Percentiles rank a stretch among this genome's conserved stretches.
Evolutionary conservation across 1,140 invertebrate genomes (phyloP).

Genomic region (Drosophila ambigua): DNA sequence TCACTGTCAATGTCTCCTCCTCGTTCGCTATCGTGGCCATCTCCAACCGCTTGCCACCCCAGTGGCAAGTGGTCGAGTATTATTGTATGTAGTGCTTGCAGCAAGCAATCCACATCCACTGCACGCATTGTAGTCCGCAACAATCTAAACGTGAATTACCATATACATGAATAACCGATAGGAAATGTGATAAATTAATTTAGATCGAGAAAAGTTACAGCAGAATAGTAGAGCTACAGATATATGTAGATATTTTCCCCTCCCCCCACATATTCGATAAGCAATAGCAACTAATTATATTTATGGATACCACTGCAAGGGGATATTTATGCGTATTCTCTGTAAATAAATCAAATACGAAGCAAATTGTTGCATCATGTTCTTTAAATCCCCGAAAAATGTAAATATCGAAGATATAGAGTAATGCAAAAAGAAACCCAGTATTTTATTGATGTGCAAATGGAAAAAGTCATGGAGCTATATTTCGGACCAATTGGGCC

Average conservation of each 20-base stretch:
- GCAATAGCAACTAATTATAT: constrained; percentile 27
- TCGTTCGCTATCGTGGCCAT: constrained; percentile 33
- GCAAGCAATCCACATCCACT: constrained; percentile 15
- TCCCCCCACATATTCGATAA: constrained; percentile 21
- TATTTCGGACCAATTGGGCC: no score
- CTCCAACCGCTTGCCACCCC: constrained; percentile 28
- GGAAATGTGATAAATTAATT: constrained; percentile 76
- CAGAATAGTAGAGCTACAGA: constrained; percentile 17
- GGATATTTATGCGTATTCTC: constrained; percentile 10
- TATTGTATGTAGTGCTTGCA: constrained; percentile 4
- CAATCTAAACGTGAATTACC: constrained; percentile 43
- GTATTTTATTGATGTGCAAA: no score
- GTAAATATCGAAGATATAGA: neutral
- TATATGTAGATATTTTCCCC: constrained; percentile 1
- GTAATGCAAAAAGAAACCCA: no score
- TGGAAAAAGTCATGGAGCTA: no score
- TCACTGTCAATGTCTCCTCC: neutral
- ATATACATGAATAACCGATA: constrained; percentile 40
- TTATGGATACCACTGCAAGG: constrained; percentile 27
- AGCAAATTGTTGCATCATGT: neutral
- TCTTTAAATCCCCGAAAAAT: neutral
- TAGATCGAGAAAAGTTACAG: constrained; percentile 33
- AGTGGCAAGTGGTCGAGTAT: constrained; percentile 20
- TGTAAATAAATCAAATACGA: constrained; percentile 21
- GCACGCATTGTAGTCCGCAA: constrained; percentile 26